Evolutionary conservation across 2,797 vertebrate genomes (phyloP).

Genomic region (Periophthalmus magnuspinnatus): DNA sequence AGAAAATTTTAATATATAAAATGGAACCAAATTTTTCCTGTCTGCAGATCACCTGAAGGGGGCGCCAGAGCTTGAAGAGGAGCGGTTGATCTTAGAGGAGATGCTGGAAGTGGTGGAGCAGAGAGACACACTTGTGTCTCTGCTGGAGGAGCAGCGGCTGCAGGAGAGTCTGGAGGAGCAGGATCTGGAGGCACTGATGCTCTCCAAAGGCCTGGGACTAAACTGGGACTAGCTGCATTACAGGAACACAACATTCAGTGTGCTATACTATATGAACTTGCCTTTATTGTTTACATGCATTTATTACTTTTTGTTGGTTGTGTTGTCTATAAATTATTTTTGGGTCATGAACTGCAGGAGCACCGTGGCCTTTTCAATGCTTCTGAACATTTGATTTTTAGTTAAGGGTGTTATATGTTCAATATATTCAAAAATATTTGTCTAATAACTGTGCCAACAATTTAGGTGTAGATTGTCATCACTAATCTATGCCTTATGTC

Average conservation of each 20-base stretch:
- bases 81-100: slow-evolving; percentile 90
- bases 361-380: background rate
- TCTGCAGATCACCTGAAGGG: slow-evolving; percentile 89
- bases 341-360: background rate
- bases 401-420: background rate
- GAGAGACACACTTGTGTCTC: slow-evolving; percentile 87
- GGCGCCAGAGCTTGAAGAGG: slow-evolving; percentile 85
- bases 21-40: background rate
- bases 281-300: background rate
- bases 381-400: background rate
- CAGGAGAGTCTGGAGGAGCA: slow-evolving; percentile 87
- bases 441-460: slow-evolving; percentile 3
- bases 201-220: slow-evolving; percentile 84
- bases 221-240: slow-evolving; percentile 67
- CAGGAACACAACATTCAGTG: background rate
- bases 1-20: background rate
- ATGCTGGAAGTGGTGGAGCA: slow-evolving; percentile 97
- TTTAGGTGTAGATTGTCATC: background rate
- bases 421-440: background rate
- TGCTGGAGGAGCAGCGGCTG: slow-evolving; percentile 90
- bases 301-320: background rate
- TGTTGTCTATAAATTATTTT: background rate
- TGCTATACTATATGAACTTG: background rate
- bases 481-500: slow-evolving; percentile 5
- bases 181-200: slow-evolving; percentile 86